Percentiles rank a stretch among this genome's conserved stretches.
phyloP scores from a whole-genome alignment of 2,113 vertebrate genomes.

The Chrysemys picta region DNA sequence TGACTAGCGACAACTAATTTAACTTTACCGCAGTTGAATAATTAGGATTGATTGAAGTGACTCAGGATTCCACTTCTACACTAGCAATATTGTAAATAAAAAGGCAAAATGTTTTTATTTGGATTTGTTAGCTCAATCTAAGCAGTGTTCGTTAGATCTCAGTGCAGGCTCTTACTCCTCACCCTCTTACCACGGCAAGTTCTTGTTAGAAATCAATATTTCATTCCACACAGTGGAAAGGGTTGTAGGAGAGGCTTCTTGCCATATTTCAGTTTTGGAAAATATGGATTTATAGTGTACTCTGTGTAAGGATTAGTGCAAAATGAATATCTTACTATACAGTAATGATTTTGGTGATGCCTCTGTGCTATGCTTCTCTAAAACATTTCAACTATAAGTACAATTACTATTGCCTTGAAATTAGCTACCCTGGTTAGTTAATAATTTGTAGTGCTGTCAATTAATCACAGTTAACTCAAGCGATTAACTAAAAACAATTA shows the following conservation, averaged over 20 bases:
- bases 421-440: not conserved
- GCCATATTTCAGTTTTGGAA: not conserved
- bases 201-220: not conserved
- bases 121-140: not conserved
- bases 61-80: not conserved
- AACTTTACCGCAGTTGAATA: not conserved
- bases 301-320: not conserved
- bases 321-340: constrained; percentile 29
- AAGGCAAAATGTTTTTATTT: not conserved
- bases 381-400: not conserved
- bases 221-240: not conserved
- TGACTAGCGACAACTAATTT: constrained; percentile 27
- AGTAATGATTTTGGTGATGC: not conserved
- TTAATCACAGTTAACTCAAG: no score
- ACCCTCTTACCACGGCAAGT: not conserved
- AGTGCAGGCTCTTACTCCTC: not conserved
- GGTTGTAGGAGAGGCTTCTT: not conserved
- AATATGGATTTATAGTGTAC: not conserved
- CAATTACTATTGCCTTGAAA: not conserved
- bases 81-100: not conserved
- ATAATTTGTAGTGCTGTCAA: not conserved
- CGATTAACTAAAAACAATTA: no score
- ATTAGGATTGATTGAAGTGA: constrained; percentile 31
- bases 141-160: not conserved
- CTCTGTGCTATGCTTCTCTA: not conserved